These are phyloP conservation scores for Heteromormyrus szaboi DNA, from an alignment of 2,797 vertebrate species.

Conservation along the genomic window DNA sequence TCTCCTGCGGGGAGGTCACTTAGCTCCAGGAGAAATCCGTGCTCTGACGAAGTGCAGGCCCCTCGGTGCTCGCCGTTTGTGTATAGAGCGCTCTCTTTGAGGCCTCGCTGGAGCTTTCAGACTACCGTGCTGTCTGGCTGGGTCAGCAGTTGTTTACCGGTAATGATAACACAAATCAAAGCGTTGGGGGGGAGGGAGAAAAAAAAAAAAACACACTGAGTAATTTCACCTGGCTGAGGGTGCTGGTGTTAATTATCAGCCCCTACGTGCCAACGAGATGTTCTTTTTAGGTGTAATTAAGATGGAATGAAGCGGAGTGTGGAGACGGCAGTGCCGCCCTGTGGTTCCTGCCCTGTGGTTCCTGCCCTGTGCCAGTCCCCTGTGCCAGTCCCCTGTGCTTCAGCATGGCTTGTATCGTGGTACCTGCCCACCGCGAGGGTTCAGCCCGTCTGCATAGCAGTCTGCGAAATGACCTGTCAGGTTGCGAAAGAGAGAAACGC, in stretches of 20 bases:
- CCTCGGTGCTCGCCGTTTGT: constrained; percentile 31
- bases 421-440: constrained; percentile 30
- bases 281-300: constrained; percentile 47
- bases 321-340: constrained; percentile 24
- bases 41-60: constrained; percentile 33
- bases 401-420: constrained; percentile 28
- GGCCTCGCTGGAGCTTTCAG: constrained; percentile 22
- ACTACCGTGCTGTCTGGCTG: constrained; percentile 45
- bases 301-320: constrained; percentile 22
- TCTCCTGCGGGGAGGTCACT: constrained; percentile 44
- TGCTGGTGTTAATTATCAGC: constrained; percentile 39
- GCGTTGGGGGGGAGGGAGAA: constrained; percentile 40
- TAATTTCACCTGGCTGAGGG: constrained; percentile 49
- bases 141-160: constrained; percentile 39
- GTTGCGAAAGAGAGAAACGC: neutral
- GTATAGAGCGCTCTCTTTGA: constrained; percentile 24
- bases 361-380: too few species aligned
- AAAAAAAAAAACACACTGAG: constrained; percentile 19
- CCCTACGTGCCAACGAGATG: constrained; percentile 23
- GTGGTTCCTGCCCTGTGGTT: constrained; percentile 18
- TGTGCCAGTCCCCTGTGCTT: constrained; percentile 37
- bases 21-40: constrained; percentile 19
- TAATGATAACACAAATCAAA: constrained; percentile 49
- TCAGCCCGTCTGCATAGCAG: neutral
- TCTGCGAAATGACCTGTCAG: neutral